Evolutionary conservation across 2,888 invertebrate species (phyloP).

Genomic region (Stenodema calcarata): DNA sequence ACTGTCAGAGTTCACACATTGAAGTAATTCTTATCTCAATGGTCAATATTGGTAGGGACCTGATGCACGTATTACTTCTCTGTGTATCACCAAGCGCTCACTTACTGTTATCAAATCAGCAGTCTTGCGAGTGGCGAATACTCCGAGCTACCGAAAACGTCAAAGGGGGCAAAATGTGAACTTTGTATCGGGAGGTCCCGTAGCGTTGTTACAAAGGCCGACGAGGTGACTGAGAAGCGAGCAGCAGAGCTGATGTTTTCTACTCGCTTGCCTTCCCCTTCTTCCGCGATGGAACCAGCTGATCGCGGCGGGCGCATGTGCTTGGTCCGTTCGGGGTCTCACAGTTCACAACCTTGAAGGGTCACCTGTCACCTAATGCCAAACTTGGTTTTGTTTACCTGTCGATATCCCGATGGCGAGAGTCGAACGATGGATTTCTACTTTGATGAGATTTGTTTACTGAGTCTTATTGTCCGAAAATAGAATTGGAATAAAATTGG

Average conservation of each 20-base stretch:
- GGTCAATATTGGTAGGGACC: too few species aligned
- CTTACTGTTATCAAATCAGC: not conserved
- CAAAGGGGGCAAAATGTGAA: not conserved
- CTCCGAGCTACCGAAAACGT: not conserved
- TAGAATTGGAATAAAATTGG: too few species aligned
- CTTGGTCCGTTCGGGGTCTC: not conserved
- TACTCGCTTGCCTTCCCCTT: not conserved
- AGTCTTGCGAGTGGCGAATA: not conserved
- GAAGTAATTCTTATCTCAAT: too few species aligned
- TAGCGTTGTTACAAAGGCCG: not conserved
- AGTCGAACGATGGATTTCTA: too few species aligned
- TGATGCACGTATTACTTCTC: too few species aligned
- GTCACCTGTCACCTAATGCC: not conserved
- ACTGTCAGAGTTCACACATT: too few species aligned
- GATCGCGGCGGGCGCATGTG: not conserved
- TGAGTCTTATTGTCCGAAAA: too few species aligned
- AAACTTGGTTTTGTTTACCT: not conserved
- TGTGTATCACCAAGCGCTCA: too few species aligned
- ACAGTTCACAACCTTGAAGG: not conserved
- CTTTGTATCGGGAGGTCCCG: not conserved
- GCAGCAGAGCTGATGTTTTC: slow-evolving; percentile 11
- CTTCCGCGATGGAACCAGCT: not conserved
- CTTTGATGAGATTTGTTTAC: too few species aligned
- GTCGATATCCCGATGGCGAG: not conserved
- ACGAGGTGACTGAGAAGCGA: not conserved